Conservation (phyloP, 1,140 invertebrate species). For the Drosophila sucinea region DNA sequence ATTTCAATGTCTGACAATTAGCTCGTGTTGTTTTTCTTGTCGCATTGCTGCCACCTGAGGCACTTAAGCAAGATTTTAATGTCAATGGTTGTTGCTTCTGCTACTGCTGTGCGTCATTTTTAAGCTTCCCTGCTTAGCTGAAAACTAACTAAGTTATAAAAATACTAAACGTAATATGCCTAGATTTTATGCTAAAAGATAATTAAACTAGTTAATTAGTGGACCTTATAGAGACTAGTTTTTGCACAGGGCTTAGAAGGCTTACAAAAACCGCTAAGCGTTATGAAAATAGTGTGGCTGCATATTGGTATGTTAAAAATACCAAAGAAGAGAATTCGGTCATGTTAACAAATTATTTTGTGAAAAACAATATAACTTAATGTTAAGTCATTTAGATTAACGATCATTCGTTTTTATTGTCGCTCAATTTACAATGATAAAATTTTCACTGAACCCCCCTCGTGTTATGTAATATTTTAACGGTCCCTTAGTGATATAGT, state of each 20-base stretch:
- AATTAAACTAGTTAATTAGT: constrained; percentile 68
- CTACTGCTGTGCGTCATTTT: constrained; percentile 30
- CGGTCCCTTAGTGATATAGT: too few relatives aligned
- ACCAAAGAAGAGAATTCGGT: not conserved
- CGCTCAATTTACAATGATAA: too few relatives aligned
- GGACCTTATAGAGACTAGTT: constrained; percentile 41
- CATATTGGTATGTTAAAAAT: not conserved
- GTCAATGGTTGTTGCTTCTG: constrained; percentile 70
- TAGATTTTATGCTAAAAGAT: constrained; percentile 52
- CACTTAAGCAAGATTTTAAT: constrained; percentile 83
- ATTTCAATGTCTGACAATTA: constrained; percentile 76
- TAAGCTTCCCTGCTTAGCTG: constrained; percentile 39
- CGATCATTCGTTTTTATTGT: too few relatives aligned
- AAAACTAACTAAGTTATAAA: constrained; percentile 41
- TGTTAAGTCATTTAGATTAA: too few relatives aligned
- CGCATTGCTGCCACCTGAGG: constrained; percentile 71
- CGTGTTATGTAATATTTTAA: too few relatives aligned
- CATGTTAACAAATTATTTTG: too few relatives aligned
- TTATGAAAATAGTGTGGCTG: not conserved
- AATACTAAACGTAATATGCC: constrained; percentile 32
- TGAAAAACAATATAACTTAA: too few relatives aligned
- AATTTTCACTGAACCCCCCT: too few relatives aligned
- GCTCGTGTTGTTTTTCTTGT: constrained; percentile 48
- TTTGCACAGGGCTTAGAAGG: not conserved
- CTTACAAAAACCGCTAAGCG: not conserved